phyloP scores from a whole-genome alignment of 30 jellyfish, hydroid and myxozoan genomes.

The Hydra vulgaris region DNA sequence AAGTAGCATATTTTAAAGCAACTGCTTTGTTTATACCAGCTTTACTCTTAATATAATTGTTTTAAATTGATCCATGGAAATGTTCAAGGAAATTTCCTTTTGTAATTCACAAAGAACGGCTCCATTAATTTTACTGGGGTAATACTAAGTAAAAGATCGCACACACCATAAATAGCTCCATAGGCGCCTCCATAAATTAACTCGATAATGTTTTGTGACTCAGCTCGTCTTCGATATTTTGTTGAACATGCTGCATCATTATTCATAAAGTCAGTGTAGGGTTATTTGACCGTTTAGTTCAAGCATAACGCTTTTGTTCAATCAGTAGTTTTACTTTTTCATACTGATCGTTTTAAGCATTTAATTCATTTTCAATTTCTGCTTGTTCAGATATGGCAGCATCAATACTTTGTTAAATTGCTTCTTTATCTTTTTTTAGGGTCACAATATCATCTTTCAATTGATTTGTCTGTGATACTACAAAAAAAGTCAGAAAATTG shows the following conservation, averaged over 20 bases:
- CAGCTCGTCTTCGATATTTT: conserved; percentile 11
- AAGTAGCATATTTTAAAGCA: neutral
- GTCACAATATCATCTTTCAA: neutral
- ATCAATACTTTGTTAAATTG: neutral
- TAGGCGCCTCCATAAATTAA: neutral
- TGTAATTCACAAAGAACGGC: neutral
- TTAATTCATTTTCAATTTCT: neutral
- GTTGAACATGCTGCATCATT: conserved; percentile 21
- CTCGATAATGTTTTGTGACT: conserved; percentile 8
- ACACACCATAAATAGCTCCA: conserved; percentile 16
- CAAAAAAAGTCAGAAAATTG: too few relatives aligned
- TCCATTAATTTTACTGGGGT: conserved; percentile 13
- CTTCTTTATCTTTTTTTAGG: neutral
- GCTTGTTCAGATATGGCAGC: neutral
- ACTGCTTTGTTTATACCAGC: conserved; percentile 1
- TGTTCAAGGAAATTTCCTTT: conserved; percentile 2
- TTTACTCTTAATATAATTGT: neutral
- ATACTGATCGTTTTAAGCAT: neutral
- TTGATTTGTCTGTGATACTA: neutral
- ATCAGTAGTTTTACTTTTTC: conserved; percentile 9
- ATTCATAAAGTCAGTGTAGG: conserved; percentile 7
- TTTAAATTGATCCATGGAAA: conserved; percentile 2
- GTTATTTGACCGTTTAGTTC: neutral
- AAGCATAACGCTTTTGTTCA: conserved; percentile 8
- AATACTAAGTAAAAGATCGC: conserved; percentile 5